Percentiles rank a stretch among this genome's conserved stretches.
phyloP scores from a whole-genome alignment of 1,140 invertebrate genomes.

The Drosophila pandora region DNA sequence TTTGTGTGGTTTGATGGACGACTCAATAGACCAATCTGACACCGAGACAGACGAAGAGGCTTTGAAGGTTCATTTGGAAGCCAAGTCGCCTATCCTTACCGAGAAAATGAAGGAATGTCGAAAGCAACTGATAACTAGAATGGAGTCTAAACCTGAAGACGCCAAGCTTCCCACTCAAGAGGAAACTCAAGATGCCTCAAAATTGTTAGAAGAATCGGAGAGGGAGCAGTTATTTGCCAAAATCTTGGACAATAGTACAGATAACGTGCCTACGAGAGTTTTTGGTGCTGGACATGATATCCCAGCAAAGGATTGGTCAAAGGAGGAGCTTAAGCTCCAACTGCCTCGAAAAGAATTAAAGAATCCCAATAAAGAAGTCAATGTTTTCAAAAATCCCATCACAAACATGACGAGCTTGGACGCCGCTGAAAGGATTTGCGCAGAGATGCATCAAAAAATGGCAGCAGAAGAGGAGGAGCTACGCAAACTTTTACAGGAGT shows the following conservation, averaged over 20 bases:
- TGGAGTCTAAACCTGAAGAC: not conserved
- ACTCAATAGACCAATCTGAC: not conserved
- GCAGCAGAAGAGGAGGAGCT: constrained; percentile 55
- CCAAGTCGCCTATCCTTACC: constrained; percentile 7
- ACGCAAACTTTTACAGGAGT: constrained; percentile 50
- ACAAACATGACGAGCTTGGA: constrained; percentile 19
- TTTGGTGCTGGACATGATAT: constrained; percentile 52
- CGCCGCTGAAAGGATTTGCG: constrained; percentile 43
- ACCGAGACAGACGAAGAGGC: constrained; percentile 33
- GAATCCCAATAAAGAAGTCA: not conserved
- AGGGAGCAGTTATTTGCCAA: constrained; percentile 56
- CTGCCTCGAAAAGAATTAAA: constrained; percentile 13
- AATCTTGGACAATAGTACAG: constrained; percentile 44
- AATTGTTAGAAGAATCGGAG: not conserved
- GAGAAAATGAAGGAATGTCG: constrained; percentile 27
- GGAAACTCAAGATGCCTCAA: not conserved
- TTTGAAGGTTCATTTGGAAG: not conserved
- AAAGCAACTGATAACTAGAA: not conserved
- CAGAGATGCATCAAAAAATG: constrained; percentile 29
- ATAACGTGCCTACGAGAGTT: constrained; percentile 63
- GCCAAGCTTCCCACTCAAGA: not conserved
- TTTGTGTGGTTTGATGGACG: not conserved
- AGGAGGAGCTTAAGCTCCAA: constrained; percentile 53
- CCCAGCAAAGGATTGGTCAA: constrained; percentile 42
- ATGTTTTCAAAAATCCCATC: constrained; percentile 3